Base-by-base conservation (phyloP, 1,140 invertebrate genomes). In the Drosophila pseudoananassae region DNA sequence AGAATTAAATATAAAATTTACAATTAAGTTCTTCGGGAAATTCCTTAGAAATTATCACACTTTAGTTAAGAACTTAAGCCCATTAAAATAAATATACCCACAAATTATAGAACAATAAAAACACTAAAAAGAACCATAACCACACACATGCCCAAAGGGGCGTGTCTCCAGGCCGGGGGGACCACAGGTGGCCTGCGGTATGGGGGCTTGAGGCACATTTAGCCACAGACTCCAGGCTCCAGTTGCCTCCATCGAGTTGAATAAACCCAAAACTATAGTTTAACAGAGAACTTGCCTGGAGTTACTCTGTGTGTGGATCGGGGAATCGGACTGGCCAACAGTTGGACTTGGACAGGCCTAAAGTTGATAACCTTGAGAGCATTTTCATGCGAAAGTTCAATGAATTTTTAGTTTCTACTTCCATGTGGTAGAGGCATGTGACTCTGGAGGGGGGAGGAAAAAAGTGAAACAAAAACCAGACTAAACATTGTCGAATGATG, bases 311-410 rank as follows among this genome's bases (percentile, higher is more conserved):
- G 58, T 65, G 72, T 59, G 65, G 65, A 53, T 65, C 59, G 64
- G 50, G 63, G 31, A 69, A 69, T 69, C 63, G 65, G 64, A 56
- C 50, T 56, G 63, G 49, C 65, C 65, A 69, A 69, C 65, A 68
- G 65, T 68, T 68, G 71, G 71, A 88, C 85, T 82, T 83, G 80
- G 80, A 84, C 79, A 82, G 78, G 74, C 74, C 78, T 69, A 88
- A 88, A 88, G 90, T 91, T 91, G 89, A 91, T 91, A 91, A 91
- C 90, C 90, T 91, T 91, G 90, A 91, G 84, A 91, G 90, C 90
- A 89, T 91, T 91, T 90, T 91, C 83, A 91, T 91, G 90, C 90
- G 89, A 91, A 91, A 91, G 90, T 91, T 91, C 90, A 91, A 91
- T 91, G 90, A 91, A 91, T 91, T 91, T 91, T 90, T 89, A 84